Evolutionary conservation across 2,797 vertebrate species (phyloP).

Genomic region (Sparidentex hasta): DNA sequence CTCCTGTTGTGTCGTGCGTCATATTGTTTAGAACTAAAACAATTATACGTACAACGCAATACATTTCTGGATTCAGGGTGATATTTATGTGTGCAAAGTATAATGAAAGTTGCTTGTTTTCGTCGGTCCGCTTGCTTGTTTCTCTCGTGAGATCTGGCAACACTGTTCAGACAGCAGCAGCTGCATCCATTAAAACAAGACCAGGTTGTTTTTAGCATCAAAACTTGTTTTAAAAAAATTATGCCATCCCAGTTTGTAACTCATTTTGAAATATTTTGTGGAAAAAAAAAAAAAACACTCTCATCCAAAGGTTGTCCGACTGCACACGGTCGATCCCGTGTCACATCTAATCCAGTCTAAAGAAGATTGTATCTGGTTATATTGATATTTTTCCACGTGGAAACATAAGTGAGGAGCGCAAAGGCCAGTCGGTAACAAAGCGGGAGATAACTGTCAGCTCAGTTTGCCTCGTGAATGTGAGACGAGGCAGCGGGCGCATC

Average conservation of each 20-base stretch:
- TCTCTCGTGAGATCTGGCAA: no score
- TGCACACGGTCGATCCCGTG: background rate
- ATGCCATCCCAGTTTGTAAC: background rate
- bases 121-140: no score
- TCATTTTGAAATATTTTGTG: background rate
- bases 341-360: no score
- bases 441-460: background rate
- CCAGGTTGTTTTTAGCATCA: background rate
- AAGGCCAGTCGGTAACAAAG: background rate
- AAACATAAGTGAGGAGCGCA: background rate
- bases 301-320: background rate
- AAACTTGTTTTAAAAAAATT: background rate
- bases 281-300: background rate
- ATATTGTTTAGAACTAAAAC: no score
- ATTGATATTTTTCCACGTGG: background rate
- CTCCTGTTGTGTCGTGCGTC: no score
- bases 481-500: background rate
- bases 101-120: no score
- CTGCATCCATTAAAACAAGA: no score
- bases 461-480: background rate
- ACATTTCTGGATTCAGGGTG: no score
- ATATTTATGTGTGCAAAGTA: no score
- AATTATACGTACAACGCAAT: no score
- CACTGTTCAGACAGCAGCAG: no score
- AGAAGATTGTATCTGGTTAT: background rate